Percentiles rank a stretch among this genome's conserved stretches.
phyloP scores from a whole-genome alignment of 2,888 invertebrate genomes.

The Eupeodes luniger region DNA sequence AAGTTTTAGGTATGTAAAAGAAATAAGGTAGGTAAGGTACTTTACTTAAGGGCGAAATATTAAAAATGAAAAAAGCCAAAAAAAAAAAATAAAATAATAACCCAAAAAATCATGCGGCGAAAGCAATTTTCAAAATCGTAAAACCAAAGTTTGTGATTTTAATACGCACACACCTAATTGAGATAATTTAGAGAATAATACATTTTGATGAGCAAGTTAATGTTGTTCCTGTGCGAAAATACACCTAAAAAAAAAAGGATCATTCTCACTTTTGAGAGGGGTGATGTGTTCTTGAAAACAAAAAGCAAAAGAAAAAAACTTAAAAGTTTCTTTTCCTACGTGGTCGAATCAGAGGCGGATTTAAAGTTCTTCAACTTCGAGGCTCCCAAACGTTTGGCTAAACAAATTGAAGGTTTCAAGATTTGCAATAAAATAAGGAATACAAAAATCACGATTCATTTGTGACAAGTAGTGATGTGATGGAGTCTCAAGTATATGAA shows the following conservation, averaged over 20 bases:
- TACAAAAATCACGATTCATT: too few species aligned
- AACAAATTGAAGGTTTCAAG: too few species aligned
- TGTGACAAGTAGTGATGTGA: too few species aligned
- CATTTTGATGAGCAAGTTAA: conserved; percentile 46
- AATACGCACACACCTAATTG: conserved; percentile 69
- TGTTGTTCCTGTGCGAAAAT: conserved; percentile 36
- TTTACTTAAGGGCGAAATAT: conserved; percentile 7
- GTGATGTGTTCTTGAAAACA: background rate
- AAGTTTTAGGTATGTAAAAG: background rate
- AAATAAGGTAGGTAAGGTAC: background rate
- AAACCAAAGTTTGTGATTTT: conserved; percentile 73
- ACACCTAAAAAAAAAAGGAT: conserved; percentile 41
- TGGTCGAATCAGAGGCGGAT: background rate
- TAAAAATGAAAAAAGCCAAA: background rate
- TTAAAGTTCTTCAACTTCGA: background rate
- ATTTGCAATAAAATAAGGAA: too few species aligned
- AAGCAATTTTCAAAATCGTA: conserved; percentile 71
- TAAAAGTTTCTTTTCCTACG: conserved; percentile 13
- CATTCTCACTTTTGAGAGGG: conserved; percentile 5
- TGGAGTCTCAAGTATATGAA: too few species aligned
- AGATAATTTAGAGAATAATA: conserved; percentile 60
- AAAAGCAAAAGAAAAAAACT: background rate
- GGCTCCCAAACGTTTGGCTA: background rate
- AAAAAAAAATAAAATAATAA: background rate
- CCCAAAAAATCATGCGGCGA: conserved; percentile 43